Base-by-base conservation (phyloP, 2,113 vertebrate species). In the Pogona vitticeps region DNA sequence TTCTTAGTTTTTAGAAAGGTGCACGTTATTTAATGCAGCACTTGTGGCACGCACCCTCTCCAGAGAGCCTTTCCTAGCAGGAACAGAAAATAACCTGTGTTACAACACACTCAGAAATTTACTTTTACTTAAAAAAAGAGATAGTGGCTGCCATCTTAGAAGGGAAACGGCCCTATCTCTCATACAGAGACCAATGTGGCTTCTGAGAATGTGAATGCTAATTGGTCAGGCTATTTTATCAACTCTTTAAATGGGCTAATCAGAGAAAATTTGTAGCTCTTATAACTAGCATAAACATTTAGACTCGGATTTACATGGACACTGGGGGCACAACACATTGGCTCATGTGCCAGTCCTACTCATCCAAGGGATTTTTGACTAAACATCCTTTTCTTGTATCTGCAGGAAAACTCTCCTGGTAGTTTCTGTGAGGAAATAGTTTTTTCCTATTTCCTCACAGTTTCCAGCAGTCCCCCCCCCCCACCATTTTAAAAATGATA, bases 401-500 rank as follows among this genome's bases (percentile, higher is more conserved):
- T 92, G 84, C 84, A 81, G 91, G 88, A 95, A 91, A 85, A 84
- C 33, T 20, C 38, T 3, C 1, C 46, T 52, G 10, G 46, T 52
- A 52, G 46, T 52, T 52, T 10, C n/a, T n/a, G n/a, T n/a, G n/a
- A n/a, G n/a, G n/a, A n/a, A n/a, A n/a, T n/a, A n/a, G n/a, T n/a
- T n/a, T n/a, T n/a, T n/a, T n/a, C n/a, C n/a, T n/a, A n/a, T n/a
- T n/a, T n/a, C n/a, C n/a, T n/a, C n/a, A n/a, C n/a, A n/a, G n/a
- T 52, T 52, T 52, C 46, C 46, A 52, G 46, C 46, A 52, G 5
- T 52, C 46, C 46, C 46, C 10, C 10, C 46, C 23, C 77, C 6
- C 42, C n/a, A 91, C 88, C 67, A 88, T 67, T 80, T 88, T 77
- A 87, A 91, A 92, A 91, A 33, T 90, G 88, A 65, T 86, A 84